Evolutionary conservation across 2,888 invertebrate genomes (phyloP).

Genomic region (Scaptomyza parva): DNA sequence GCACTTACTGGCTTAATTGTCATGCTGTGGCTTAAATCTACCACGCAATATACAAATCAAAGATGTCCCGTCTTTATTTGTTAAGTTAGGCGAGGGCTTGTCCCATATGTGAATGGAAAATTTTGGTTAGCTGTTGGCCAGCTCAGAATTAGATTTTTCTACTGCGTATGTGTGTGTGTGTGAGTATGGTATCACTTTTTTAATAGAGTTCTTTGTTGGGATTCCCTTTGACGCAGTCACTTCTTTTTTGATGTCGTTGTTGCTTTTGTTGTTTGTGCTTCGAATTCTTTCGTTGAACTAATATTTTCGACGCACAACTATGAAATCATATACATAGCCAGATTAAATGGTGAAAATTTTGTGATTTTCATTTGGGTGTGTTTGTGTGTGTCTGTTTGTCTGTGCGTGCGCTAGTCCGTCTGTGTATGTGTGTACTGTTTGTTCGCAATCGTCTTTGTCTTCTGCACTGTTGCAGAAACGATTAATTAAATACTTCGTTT

Average conservation of each 20-base stretch:
- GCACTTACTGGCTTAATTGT: slow-evolving; percentile 84
- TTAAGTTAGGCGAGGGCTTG: slow-evolving; percentile 17
- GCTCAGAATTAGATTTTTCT: slow-evolving; percentile 46
- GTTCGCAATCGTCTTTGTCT: slow-evolving; percentile 39
- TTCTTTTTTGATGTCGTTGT: slow-evolving; percentile 10
- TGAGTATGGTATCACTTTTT: slow-evolving; percentile 32
- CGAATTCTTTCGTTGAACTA: slow-evolving; percentile 14
- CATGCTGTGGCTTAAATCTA: slow-evolving; percentile 65
- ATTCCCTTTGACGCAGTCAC: slow-evolving; percentile 22
- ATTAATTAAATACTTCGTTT: slow-evolving; percentile 28
- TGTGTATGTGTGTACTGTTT: slow-evolving; percentile 39
- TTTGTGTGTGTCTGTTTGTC: slow-evolving; percentile 21
- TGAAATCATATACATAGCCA: slow-evolving; percentile 36
- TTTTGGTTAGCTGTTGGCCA: slow-evolving; percentile 38
- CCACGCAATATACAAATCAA: slow-evolving; percentile 21
- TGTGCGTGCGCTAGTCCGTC: slow-evolving; percentile 13
- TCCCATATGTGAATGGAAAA: slow-evolving; percentile 43
- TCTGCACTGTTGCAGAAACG: slow-evolving; percentile 40
- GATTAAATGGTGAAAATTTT: slow-evolving; percentile 56
- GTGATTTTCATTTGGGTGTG: slow-evolving; percentile 68
- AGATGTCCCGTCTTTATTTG: not conserved
- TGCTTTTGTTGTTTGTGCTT: slow-evolving; percentile 13
- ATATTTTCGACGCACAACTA: slow-evolving; percentile 16
- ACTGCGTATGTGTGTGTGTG: slow-evolving; percentile 20
- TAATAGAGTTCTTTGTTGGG: slow-evolving; percentile 48